phyloP scores from a whole-genome alignment of 2,797 vertebrate species.

The Anas georgica region DNA sequence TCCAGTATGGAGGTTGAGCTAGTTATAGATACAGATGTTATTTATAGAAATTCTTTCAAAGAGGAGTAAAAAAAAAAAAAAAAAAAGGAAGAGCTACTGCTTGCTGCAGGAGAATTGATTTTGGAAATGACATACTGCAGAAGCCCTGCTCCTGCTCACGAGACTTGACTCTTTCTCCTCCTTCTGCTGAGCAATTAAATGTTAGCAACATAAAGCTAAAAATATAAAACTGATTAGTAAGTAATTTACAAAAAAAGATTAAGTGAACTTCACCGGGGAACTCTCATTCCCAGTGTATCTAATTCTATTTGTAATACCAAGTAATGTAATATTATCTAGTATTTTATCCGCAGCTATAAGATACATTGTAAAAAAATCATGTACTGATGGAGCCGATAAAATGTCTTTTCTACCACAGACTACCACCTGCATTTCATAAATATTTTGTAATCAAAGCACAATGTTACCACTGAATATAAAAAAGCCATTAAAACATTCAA shows the following conservation, averaged over 20 bases:
- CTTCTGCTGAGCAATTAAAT: slow-evolving; percentile 41
- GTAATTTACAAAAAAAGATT: slow-evolving; percentile 34
- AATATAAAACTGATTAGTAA: slow-evolving; percentile 57
- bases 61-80: neutral
- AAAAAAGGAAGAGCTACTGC: neutral
- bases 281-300: neutral
- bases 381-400: neutral
- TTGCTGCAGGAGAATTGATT: slow-evolving; percentile 21
- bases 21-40: neutral
- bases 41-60: slow-evolving; percentile 16
- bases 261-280: slow-evolving; percentile 42
- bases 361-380: neutral
- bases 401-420: neutral
- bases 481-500: neutral
- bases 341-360: neutral
- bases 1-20: neutral
- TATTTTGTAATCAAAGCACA: neutral
- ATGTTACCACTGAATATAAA: neutral
- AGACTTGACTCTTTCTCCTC: slow-evolving; percentile 29
- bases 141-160: neutral
- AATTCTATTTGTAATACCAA: slow-evolving; percentile 26
- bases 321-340: neutral
- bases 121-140: neutral
- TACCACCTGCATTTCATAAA: neutral
- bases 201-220: slow-evolving; percentile 44